A percentile compares a stretch with the other conserved stretches of the same genome.
These are phyloP conservation scores for Leguminivora glycinivorella DNA, from an alignment of 1,140 invertebrate species.

Conservation along the genomic window DNA sequence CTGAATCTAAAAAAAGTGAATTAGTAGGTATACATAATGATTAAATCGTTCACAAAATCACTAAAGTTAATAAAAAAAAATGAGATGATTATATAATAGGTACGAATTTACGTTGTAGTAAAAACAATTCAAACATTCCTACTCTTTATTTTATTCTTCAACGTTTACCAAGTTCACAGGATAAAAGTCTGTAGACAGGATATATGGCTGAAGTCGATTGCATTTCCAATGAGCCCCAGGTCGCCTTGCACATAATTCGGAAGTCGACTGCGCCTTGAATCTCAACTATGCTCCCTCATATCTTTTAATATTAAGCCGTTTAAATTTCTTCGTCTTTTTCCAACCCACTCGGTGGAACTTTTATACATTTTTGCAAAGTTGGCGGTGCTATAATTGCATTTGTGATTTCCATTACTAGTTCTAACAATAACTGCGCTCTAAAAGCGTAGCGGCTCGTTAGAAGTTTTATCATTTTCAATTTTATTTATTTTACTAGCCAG, in stretches of 20 bases:
- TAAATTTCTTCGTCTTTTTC: not conserved
- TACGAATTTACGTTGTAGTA: too few species aligned
- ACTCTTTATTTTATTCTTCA: not conserved
- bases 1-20: too few species aligned
- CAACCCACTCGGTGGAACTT: not conserved
- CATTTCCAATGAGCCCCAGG: constrained; percentile 8
- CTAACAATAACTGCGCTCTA: not conserved
- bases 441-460: not conserved
- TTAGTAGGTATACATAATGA: too few species aligned
- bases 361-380: constrained; percentile 5
- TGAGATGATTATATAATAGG: too few species aligned
- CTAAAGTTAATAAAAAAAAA: too few species aligned
- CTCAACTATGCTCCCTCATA: constrained; percentile 9
- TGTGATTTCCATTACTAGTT: not conserved
- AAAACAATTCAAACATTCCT: not conserved
- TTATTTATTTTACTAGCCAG: not conserved
- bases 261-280: constrained; percentile 6
- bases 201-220: constrained; percentile 15
- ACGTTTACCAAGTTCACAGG: not conserved
- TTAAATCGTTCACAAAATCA: too few species aligned
- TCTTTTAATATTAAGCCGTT: constrained; percentile 13
- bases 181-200: not conserved
- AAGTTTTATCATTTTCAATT: not conserved
- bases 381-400: not conserved
- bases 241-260: constrained; percentile 17